Conservation (phyloP, 2,797 vertebrate species). For the Heteromormyrus szaboi region DNA sequence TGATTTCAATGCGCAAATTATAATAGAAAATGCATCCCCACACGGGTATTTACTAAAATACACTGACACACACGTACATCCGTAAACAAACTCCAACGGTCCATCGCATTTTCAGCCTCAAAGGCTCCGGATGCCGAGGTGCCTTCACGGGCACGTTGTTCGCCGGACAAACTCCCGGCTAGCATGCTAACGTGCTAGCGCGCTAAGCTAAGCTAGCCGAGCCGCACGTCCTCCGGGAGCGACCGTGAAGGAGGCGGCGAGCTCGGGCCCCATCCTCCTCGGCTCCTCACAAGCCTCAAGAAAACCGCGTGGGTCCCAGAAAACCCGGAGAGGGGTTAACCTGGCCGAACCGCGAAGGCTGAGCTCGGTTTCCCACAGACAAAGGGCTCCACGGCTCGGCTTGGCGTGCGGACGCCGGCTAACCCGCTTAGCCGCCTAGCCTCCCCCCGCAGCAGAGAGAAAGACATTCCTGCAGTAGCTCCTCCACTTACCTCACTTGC, state of each 20-base stretch:
- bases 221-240: constrained; percentile 1
- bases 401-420: constrained; percentile 17
- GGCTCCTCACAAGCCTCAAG: not conserved
- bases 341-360: not conserved
- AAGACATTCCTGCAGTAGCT: constrained; percentile 51
- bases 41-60: not conserved
- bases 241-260: not conserved
- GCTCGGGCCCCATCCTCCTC: not conserved
- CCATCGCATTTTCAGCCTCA: not conserved
- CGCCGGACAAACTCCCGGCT: not conserved
- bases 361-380: not conserved
- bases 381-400: constrained; percentile 25
- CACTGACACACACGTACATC: not conserved
- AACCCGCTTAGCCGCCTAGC: constrained; percentile 20
- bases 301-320: not conserved
- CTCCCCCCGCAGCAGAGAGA: constrained; percentile 22
- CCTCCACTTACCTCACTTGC: constrained; percentile 59
- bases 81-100: not conserved
- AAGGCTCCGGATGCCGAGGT: not conserved
- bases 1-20: not conserved
- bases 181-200: not conserved
- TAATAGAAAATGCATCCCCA: not conserved
- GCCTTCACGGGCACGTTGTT: not conserved
- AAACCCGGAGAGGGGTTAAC: not conserved
- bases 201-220: not conserved